Conservation (phyloP, 2,888 invertebrate genomes). For the Stictocephala bisonia region DNA sequence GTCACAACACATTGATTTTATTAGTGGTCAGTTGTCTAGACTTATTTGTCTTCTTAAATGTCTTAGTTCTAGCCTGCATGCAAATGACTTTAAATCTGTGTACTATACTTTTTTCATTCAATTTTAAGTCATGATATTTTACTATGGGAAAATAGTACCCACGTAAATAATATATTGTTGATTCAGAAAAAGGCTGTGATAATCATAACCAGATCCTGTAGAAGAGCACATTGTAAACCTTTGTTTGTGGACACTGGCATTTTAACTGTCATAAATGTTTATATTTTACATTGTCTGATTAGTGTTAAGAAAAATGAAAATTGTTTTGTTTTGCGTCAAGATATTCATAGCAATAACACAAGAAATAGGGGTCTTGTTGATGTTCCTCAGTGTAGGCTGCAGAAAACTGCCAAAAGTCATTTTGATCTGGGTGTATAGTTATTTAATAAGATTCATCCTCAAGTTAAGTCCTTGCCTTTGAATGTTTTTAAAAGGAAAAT, state of each 20-base stretch:
- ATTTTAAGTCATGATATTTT: neutral
- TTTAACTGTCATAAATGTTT: conserved; percentile 7
- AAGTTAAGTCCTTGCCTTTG: too few species aligned
- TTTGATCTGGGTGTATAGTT: too few species aligned
- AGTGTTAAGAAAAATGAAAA: neutral
- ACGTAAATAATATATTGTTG: neutral
- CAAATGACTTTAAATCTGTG: neutral
- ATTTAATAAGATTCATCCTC: too few species aligned
- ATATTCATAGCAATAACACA: neutral
- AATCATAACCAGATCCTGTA: neutral
- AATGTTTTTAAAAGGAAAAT: too few species aligned
- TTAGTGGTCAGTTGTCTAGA: neutral
- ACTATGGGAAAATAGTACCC: neutral
- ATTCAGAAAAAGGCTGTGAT: neutral
- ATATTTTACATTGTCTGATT: neutral
- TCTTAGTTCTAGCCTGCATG: neutral
- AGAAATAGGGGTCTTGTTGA: neutral
- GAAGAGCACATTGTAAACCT: neutral
- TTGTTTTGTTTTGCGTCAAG: neutral
- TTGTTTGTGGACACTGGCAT: neutral
- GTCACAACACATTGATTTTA: neutral
- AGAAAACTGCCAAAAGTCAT: too few species aligned
- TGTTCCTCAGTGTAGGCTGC: neutral
- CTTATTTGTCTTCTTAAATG: neutral
- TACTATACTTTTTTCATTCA: neutral